These are phyloP conservation scores for Python bivittatus DNA, from an alignment of 2,113 vertebrate species.

Conservation along the genomic window DNA sequence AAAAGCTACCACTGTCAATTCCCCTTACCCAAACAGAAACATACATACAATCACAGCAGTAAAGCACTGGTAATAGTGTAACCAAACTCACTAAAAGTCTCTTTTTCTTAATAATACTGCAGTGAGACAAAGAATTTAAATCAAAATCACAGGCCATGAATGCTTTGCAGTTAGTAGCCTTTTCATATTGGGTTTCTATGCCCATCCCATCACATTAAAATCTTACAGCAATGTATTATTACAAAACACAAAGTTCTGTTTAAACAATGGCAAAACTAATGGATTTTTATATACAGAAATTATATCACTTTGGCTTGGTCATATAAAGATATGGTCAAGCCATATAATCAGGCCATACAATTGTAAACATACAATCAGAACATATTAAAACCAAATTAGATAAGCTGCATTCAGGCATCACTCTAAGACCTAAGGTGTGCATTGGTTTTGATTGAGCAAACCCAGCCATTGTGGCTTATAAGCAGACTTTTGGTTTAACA, in stretches of 20 bases:
- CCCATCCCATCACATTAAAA: not conserved
- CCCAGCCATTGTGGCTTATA: not conserved
- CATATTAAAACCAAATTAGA: not conserved
- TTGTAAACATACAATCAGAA: not conserved
- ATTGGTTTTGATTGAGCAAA: not conserved
- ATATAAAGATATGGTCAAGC: not conserved
- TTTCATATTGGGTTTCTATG: not conserved
- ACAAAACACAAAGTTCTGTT: not conserved
- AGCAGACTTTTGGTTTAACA: not conserved
- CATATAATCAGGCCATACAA: not conserved
- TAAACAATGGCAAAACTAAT: not conserved
- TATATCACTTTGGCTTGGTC: not conserved
- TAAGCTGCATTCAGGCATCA: not conserved
- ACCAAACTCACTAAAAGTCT: not conserved
- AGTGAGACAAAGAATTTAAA: not conserved
- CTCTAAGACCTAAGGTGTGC: not conserved
- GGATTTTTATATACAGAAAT: not conserved
- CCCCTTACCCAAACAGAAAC: not conserved
- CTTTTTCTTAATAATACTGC: not conserved
- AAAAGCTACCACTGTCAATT: not conserved
- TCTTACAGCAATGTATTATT: not conserved
- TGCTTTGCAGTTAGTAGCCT: not conserved
- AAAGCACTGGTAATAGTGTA: not conserved
- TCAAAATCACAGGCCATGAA: not conserved
- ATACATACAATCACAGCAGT: not conserved